Base-by-base conservation (phyloP, 2,797 vertebrate species). In the Rhinichthys osculus region DNA sequence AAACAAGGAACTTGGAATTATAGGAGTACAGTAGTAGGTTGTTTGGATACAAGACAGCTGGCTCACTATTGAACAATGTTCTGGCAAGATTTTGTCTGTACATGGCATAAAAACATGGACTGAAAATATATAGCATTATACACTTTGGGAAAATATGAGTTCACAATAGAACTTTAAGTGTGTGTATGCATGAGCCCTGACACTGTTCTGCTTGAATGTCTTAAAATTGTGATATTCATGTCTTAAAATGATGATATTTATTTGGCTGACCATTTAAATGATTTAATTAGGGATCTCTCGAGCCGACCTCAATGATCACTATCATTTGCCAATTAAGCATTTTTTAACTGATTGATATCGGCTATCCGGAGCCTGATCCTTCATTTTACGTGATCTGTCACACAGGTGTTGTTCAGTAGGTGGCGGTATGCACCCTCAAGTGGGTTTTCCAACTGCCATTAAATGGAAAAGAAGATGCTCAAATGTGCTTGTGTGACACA, bases 71-170 rank as follows among this genome's bases (percentile, higher is more conserved):
- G 21, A 80, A 69, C 7, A 19, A 21, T 69, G 23, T n/a, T 81
- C 64, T 69, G 64, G 19, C 27, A 69, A n/a, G 19, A 88, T 89
- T 90, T 87, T 80, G 30, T 82, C 86, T 85, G 87, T 62, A 78
- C 80, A 66, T 81, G 82, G 86, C 83, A 86, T 88, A 87, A 67
- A 76, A 90, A 82, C 66, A 52, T 42, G 17, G 47, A 59, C 74
- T 87, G 78, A 64, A 91, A 91, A 92, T 93, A 87, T 81, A 91
- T 89, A 85, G 7, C 52, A 1, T 8, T n/a, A 86, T 54, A 85
- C 81, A 83, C 64, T 69, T 6, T 23, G 19, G 17, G 11, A 1
- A 50, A 74, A 47, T 72, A 9, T 71, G 14, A 30, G 7, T 50
- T 73, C n/a, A 50, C 2, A 30, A 50, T 50, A 30, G 14, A 17